Conservation (phyloP, 2,113 vertebrate genomes). For the Gobiocypris rarus region DNA sequence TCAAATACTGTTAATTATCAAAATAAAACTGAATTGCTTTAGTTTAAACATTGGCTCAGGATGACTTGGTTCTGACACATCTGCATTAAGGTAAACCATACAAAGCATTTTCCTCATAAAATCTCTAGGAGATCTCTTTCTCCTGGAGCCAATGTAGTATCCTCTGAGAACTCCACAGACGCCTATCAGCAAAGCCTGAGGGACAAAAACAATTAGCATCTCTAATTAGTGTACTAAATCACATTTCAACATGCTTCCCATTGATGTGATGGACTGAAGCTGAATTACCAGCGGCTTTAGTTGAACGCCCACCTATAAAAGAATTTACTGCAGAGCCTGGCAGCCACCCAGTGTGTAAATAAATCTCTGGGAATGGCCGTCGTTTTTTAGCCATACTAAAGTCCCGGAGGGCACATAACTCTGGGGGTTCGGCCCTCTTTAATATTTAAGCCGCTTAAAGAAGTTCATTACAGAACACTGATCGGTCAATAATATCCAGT, state of each 20-base stretch:
- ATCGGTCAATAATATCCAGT: constrained; percentile 40
- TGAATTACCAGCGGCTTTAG: constrained; percentile 69
- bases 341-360: constrained; percentile 67
- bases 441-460: constrained; percentile 36
- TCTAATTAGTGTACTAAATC: constrained; percentile 76
- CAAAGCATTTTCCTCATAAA: background rate
- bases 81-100: background rate
- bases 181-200: constrained; percentile 56
- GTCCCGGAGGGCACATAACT: constrained; percentile 15
- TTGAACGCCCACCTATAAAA: constrained; percentile 63
- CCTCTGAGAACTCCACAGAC: constrained; percentile 11
- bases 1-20: background rate
- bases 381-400: constrained; percentile 3
- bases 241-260: constrained; percentile 67
- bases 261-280: constrained; percentile 71
- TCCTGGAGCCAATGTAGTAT: background rate
- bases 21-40: background rate
- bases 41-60: background rate
- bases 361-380: constrained; percentile 64
- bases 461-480: constrained; percentile 37
- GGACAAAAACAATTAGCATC: constrained; percentile 78
- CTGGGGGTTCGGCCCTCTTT: background rate
- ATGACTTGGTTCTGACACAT: background rate
- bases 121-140: constrained; percentile 7
- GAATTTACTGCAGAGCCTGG: constrained; percentile 66